Base-by-base conservation (phyloP, 2,888 invertebrate species). In the Lycocerus yunnanus region DNA sequence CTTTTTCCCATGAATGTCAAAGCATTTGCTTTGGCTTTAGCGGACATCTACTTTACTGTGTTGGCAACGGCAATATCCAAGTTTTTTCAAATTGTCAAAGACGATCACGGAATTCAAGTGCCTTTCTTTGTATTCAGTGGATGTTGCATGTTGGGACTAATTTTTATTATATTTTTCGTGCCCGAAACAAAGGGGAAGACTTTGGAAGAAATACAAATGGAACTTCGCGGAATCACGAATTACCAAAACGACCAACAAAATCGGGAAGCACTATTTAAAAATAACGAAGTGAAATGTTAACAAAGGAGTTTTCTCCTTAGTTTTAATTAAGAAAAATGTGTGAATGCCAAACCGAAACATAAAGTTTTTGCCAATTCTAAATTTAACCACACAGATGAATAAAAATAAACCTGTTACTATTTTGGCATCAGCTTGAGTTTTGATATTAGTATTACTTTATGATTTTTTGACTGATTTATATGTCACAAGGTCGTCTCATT, bases 161-260 rank as follows among this genome's bases (percentile, higher is more conserved):
- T 90, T 76, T 92, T 91, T 84, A 91, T 93, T 82, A 80, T 89
- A 68, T 84, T 90, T 18, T 85, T 89, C 78, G 89, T 93, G 15
- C 93, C 93, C 1, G 93, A 93, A 86, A 93, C 93, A 1, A 93
- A 92, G 84, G 92, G 92, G 71, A 93, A 92, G 82, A 92, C 92
- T 4, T 89, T 93, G 82, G 89, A 92, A 69, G 90, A 91, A 82
- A 93, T 93, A 81, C 93, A 93, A 83, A 89, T 90, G 16, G 89
- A 90, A 71, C 86, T 93, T 5, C 88, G 89, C 78, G 73, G 71
- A 16, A 68, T 66, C 18, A 20, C 66, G 2, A 69, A 63, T 43
- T 43, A 43, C n/a, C 14, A 63, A 63, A 43, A 8, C n/a, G 43
- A 43, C 43, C n/a, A 43, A n/a, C 13, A 43, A 43, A 43, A n/a